Percentiles rank a stretch among this genome's conserved stretches.
These are phyloP conservation scores for Theonella swinhoei DNA, from an alignment of 37 sponge, comb jelly and placozoan species.

Conservation along the genomic window DNA sequence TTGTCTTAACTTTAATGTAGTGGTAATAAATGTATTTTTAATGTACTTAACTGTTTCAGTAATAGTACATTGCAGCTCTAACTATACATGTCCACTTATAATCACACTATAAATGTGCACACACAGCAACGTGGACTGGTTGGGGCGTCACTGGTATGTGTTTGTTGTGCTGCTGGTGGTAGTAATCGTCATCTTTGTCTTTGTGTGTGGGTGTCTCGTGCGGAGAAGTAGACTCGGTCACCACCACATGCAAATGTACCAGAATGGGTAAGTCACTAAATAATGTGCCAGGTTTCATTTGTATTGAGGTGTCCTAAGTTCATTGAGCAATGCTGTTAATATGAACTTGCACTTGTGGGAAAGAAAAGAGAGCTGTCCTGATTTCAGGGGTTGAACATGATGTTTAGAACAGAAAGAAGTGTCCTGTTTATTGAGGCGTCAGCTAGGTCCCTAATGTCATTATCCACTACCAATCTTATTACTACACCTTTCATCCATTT, in stretches of 20 bases:
- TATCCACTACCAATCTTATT: too few species aligned
- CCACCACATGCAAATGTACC: not conserved
- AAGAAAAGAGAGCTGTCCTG: too few species aligned
- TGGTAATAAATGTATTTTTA: too few species aligned
- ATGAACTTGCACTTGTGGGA: too few species aligned
- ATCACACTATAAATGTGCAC: not conserved
- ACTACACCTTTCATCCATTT: too few species aligned
- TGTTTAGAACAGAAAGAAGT: not conserved
- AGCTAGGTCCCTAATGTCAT: too few species aligned
- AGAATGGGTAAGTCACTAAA: not conserved
- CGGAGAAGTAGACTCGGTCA: conserved; percentile 4
- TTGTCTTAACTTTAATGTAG: too few species aligned
- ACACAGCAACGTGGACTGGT: conserved; percentile 15
- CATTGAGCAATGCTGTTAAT: too few species aligned
- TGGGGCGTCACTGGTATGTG: conserved; percentile 54
- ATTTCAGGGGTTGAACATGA: too few species aligned
- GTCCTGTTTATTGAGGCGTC: too few species aligned
- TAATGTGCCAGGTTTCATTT: not conserved
- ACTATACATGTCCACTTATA: too few species aligned
- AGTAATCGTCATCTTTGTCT: conserved; percentile 25
- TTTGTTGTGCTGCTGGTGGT: conserved; percentile 40
- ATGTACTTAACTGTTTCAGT: not conserved
- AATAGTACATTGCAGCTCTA: not conserved
- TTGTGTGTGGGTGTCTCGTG: conserved; percentile 51
- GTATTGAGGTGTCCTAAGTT: too few species aligned